Evolutionary conservation across 2,113 vertebrate genomes (phyloP).

Genomic region (Benthochromis sp.): DNA sequence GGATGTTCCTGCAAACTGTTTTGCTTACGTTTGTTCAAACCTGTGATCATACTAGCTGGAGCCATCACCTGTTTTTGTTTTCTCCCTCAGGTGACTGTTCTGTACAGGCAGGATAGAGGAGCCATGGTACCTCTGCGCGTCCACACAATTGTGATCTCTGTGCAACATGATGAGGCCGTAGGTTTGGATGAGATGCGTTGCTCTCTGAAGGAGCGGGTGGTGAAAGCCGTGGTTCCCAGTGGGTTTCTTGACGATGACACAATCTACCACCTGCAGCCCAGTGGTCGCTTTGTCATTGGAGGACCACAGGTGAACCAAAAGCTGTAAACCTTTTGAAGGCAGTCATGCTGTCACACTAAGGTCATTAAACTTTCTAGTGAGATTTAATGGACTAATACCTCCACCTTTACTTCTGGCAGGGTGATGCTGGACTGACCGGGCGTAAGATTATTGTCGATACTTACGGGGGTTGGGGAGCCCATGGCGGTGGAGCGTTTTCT

Average conservation of each 20-base stretch:
- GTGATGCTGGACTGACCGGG: conserved; percentile 90
- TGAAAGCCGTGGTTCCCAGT: conserved; percentile 83
- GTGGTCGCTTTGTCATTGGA: conserved; percentile 93
- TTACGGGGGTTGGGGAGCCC: conserved; percentile 92
- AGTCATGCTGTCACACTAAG: neutral
- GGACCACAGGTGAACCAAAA: conserved; percentile 82
- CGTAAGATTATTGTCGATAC: conserved; percentile 96
- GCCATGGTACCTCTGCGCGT: conserved; percentile 87
- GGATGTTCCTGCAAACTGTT: neutral
- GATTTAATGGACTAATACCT: neutral
- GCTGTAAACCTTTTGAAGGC: neutral
- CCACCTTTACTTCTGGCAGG: conserved; percentile 58
- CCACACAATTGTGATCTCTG: conserved; percentile 91
- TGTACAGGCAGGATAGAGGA: conserved; percentile 89
- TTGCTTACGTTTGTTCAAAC: neutral
- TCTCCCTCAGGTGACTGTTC: conserved; percentile 80
- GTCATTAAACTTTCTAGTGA: neutral
- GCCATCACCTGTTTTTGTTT: too few species aligned
- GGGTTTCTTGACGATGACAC: conserved; percentile 85
- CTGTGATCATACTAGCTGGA: neutral
- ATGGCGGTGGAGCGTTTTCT: conserved; percentile 92
- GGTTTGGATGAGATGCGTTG: conserved; percentile 85
- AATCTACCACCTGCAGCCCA: conserved; percentile 93
- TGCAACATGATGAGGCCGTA: conserved; percentile 89
- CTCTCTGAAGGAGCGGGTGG: conserved; percentile 86